Evolutionary conservation across 2,797 vertebrate genomes (phyloP), one percentile per base, ranked within the genome.

Genomic region (Chlorospingus flavigularis): DNA sequence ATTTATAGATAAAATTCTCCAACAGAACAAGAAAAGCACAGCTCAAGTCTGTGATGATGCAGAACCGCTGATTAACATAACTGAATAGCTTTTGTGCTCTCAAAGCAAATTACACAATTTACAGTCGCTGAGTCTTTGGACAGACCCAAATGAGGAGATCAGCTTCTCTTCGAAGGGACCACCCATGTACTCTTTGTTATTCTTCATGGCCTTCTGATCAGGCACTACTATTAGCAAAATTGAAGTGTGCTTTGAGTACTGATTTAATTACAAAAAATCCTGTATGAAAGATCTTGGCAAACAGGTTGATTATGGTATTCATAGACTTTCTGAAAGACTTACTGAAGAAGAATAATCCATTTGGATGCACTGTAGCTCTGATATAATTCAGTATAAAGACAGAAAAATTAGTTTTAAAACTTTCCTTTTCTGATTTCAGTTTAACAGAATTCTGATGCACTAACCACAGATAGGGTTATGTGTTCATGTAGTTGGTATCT

Each of bases 81-180:
- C 0, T 71, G 88, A 97, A 94, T 42, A 89, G 81, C 43, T 94
- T 94, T 68, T 88, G 65, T 88, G 76, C 84, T 95, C 88, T 94
- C 90, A 76, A 93, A 94, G 92, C 79, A 95, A 95, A 97, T 96
- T 89, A 97, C 86, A 95, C 95, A 88, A 94, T 76, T 96, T 88
- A 90, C 60, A 95, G 66, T 70, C n/a, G 48, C 35, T 24, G 66
- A 96, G 83, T 79, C 33, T 42, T 92, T 76, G 68, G 76, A 53
- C 0, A 92, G 72, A 83, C 47, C 54, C 54, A 96, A 95, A 95
- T 42, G 81, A 95, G 62, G 40, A 81, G 90, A 95, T 83, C 76
- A 61, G 76, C 89, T 93, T 82, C 66, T 89, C 85, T 89, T 87
- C 13, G 0, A 88, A 79, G 28, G 71, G 92, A 94, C 83, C 77